phyloP scores from a whole-genome alignment of 2,888 invertebrate species.

The Mythimna ferrago region DNA sequence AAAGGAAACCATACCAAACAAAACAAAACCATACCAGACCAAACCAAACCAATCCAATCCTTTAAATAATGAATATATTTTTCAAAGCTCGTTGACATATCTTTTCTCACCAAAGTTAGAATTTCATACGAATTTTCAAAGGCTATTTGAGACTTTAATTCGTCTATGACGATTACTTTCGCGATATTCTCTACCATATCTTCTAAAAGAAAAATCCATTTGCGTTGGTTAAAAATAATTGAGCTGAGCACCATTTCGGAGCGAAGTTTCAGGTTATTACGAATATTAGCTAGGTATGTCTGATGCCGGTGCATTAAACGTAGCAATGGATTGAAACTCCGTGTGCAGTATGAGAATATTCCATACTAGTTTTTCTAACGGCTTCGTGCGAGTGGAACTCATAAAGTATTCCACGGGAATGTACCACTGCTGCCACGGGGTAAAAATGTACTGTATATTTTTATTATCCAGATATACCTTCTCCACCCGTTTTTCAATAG shows the following conservation, averaged over 20 bases:
- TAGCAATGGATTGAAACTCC: not conserved
- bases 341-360: not conserved
- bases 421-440: not conserved
- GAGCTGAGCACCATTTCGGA: not conserved
- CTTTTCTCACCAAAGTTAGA: not conserved
- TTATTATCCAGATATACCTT: too few relatives aligned
- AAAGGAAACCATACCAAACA: too few relatives aligned
- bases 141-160: not conserved
- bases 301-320: not conserved
- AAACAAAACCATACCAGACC: too few relatives aligned
- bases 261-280: slow-evolving; percentile 7
- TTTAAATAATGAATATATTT: too few relatives aligned
- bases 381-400: not conserved
- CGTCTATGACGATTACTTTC: not conserved
- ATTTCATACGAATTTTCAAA: not conserved
- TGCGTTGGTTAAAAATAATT: not conserved
- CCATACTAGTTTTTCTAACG: not conserved
- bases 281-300: slow-evolving; percentile 25
- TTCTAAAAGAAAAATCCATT: not conserved
- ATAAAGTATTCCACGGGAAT: not conserved
- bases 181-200: not conserved
- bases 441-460: not conserved
- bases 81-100: not conserved
- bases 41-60: too few relatives aligned
- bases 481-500: too few relatives aligned